Conservation (phyloP, 1,140 invertebrate species). For the Atta texana region DNA sequence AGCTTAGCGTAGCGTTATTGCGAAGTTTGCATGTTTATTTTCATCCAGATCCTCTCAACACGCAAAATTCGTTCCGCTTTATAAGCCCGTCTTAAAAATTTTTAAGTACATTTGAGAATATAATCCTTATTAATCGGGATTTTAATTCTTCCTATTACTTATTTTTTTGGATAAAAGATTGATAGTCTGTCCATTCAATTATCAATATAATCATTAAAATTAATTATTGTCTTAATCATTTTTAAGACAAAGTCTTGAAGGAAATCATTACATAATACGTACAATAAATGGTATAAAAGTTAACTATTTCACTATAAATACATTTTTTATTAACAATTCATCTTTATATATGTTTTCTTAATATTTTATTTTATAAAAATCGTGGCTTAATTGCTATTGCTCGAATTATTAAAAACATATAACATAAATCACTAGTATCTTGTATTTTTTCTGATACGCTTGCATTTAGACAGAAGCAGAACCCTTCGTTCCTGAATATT, state of each 20-base stretch:
- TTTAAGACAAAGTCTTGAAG: not conserved
- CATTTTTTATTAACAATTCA: not conserved
- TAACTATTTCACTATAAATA: not conserved
- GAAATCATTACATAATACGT: not conserved
- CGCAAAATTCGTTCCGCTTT: not conserved
- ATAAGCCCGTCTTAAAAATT: constrained; percentile 17
- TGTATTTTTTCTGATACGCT: no score
- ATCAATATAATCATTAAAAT: not conserved
- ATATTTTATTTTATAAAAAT: not conserved
- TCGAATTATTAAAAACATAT: no score
- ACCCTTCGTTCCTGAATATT: not conserved
- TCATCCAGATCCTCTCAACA: constrained; percentile 12
- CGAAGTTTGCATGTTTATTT: constrained; percentile 43
- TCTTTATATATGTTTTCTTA: not conserved
- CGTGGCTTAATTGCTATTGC: no score
- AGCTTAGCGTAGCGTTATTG: constrained; percentile 49
- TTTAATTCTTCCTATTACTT: not conserved
- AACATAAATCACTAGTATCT: no score
- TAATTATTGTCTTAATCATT: not conserved
- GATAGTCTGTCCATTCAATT: not conserved
- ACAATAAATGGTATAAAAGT: not conserved
- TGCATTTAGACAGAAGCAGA: not conserved
- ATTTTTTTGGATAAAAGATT: no score
- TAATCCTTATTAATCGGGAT: constrained; percentile 1
- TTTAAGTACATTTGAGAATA: not conserved